Evolutionary conservation across 2,113 vertebrate species (phyloP), one percentile per base, ranked within the genome.

Genomic region (Morone saxatilis): DNA sequence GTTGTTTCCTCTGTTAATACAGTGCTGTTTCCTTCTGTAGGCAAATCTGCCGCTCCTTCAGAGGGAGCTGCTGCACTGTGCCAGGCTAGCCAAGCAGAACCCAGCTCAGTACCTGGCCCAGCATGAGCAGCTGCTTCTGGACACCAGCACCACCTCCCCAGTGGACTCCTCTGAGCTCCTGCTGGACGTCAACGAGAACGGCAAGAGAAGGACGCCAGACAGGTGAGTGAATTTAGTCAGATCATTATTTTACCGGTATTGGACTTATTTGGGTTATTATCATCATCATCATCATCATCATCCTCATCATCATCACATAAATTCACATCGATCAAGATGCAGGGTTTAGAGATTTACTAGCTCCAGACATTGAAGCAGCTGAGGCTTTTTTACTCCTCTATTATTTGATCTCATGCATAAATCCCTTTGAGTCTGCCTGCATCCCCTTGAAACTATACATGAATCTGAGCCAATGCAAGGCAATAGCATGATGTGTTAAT

Each of bases 51-150:
- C 98, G 0, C 90, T 99, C 88, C 96, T 99, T 86, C 98, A 99
- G 96, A 94, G 98, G 5, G 98, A 99, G 88, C 97, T 99, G 85
- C 94, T 99, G 77, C 97, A 99, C 95, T 99, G 98, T 0, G 98
- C 98, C 87, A 96, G 98, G 73, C 95, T 99, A 90, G 98, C 98
- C 90, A 99, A 99, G 96, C 98, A 99, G 96, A 99, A 95, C 65
- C 98, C 98, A 0, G 97, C 97, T 56, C 98, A 99, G 94, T 99
- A 99, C 95, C 95, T 99, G 95, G 98, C 98, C 31, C 98, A 99
- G 92, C 98, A 99, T 0, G 97, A 99, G 93, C 97, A 99, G 94
- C 96, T 98, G 68, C 96, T 99, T 74, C 95, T 99, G 91, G 97
- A 98, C 9, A 97, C 97, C 94, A 98, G 95, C 41, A 95, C 97